Evolutionary conservation across 2,113 vertebrate genomes (phyloP).

Genomic region (Sterna hirundo): DNA sequence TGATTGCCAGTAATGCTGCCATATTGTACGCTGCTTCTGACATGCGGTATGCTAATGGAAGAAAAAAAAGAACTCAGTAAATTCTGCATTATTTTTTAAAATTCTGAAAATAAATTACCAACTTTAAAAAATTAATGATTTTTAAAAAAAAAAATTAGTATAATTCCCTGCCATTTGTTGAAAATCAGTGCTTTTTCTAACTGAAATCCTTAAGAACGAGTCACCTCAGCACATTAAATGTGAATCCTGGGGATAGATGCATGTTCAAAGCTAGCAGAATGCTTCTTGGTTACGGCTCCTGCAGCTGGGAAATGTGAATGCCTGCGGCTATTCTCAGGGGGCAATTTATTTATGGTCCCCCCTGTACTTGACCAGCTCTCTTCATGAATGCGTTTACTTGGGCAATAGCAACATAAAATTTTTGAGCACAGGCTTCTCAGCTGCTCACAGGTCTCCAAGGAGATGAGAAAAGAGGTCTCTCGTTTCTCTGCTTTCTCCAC

Average conservation of each 20-base stretch:
- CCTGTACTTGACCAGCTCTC: background rate
- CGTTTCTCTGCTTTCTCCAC: background rate
- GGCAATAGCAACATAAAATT: background rate
- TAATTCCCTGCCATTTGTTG: background rate
- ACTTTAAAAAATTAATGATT: rapidly evolving
- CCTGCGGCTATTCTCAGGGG: background rate
- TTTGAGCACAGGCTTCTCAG: background rate
- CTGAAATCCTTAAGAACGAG: background rate
- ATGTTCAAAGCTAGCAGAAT: background rate
- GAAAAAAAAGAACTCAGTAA: background rate
- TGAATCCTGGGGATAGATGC: background rate
- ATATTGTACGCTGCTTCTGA: background rate
- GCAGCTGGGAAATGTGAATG: background rate
- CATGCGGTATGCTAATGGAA: background rate
- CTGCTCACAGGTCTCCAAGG: background rate
- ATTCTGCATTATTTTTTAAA: background rate
- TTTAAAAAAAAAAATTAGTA: background rate
- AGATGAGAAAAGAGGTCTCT: background rate
- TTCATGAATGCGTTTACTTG: background rate
- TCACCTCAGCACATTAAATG: background rate
- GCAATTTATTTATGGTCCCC: background rate
- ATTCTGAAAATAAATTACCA: background rate
- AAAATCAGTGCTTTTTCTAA: background rate
- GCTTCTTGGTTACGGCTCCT: background rate
- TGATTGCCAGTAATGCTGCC: background rate